A percentile compares a stretch with the other conserved stretches of the same genome.
Conservation (phyloP, 2,888 invertebrate genomes). For the Nasonovia ribisnigri region DNA sequence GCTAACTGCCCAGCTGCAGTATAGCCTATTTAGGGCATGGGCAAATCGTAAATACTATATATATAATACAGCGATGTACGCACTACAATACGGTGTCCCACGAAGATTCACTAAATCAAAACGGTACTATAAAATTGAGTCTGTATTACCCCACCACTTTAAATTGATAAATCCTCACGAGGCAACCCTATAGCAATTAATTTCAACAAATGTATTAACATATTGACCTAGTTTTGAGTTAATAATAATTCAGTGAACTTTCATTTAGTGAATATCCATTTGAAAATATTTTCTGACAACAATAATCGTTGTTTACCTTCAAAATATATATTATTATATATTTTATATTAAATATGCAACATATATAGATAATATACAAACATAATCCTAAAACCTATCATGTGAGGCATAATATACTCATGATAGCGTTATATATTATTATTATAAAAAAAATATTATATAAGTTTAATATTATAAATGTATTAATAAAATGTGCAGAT, state of each 20-base stretch:
- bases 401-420: not conserved
- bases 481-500: not conserved
- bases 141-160: not conserved
- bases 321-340: not conserved
- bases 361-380: not conserved
- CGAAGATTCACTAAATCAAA: constrained; percentile 19
- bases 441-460: not conserved
- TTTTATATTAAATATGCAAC: not conserved
- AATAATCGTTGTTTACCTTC: constrained; percentile 7
- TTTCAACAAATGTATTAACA: not conserved
- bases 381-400: not conserved
- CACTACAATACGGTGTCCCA: constrained; percentile 3
- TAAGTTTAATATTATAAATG: not conserved
- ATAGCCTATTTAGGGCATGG: not conserved
- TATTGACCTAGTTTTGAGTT: constrained; percentile 24
- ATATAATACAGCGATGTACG: not conserved
- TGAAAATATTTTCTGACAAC: constrained; percentile 9
- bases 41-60: constrained; percentile 10
- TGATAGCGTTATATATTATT: not conserved
- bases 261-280: not conserved
- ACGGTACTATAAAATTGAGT: not conserved
- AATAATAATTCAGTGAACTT: constrained; percentile 9
- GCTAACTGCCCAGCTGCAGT: not conserved
- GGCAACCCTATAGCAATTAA: constrained; percentile 21
- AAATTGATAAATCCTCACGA: constrained; percentile 10